Evolutionary conservation across 2,113 vertebrate species (phyloP), one percentile per base, ranked within the genome.

Genomic region (Orthonyx spaldingii): DNA sequence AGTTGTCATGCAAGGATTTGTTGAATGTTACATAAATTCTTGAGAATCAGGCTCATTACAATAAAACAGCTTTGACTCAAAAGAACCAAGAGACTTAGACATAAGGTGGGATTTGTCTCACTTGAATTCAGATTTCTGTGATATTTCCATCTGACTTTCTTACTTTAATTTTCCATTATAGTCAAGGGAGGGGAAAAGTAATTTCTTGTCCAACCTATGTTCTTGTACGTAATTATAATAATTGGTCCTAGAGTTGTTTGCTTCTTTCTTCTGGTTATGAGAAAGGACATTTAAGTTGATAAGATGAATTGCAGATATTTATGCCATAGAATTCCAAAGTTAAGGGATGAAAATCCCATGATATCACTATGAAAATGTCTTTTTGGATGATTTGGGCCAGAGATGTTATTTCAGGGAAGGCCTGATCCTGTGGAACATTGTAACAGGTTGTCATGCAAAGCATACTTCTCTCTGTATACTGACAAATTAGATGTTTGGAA

Each of bases 31-130:
- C 22, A 19, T 63, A 65, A 78, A 22, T 82, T 81, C 23, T 59
- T 42, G n/a, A 65, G 30, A 56, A 60, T 69, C 0, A 0, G 35
- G 50, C 30, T 81, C 16, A 15, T 77, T 72, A 21, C 0, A 6
- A 7, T 26, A 74, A 57, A 81, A 28, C 13, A 81, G 35, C 30
- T 87, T 80, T 81, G 39, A 32, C 28, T 81, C 7, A 11, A 17
- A 44, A 41, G 53, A 64, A 7, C 18, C 18, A n/a, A 56, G 76
- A 14, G 32, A 70, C 28, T 59, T 50, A 44, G 74, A 53, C 18
- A 9, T 44, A 27, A 46, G 11, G 55, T 59, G n/a, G 33, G 4
- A 63, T 84, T 90, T 90, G 21, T 90, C 32, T 72, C 49, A 20
- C 56, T 42, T 85, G 11, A 41, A 32, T 89, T 80, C 47, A 63